A percentile compares a stretch with the other conserved stretches of the same genome.
Evolutionary conservation across 2,797 vertebrate species (phyloP).

Genomic region (Sebastes iracundus): DNA sequence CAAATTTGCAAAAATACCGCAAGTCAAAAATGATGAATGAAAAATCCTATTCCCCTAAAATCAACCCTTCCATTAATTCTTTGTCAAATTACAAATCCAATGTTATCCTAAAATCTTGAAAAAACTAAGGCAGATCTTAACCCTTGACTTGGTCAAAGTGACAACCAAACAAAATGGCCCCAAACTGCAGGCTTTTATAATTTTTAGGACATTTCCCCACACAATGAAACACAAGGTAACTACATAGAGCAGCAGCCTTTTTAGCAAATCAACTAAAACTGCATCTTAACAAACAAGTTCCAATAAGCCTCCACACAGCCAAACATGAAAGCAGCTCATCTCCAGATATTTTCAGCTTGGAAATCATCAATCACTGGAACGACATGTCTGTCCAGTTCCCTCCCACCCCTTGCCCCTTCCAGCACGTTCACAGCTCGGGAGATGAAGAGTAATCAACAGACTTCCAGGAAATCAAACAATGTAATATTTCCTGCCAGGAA

Average conservation of each 20-base stretch:
- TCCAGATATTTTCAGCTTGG: not conserved
- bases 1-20: not conserved
- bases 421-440: constrained; percentile 19
- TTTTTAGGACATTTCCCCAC: not conserved
- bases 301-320: not conserved
- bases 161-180: not conserved
- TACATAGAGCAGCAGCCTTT: not conserved
- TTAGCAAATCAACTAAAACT: not conserved
- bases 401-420: not conserved
- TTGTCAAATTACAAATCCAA: not conserved
- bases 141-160: not conserved
- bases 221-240: not conserved
- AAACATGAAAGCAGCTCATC: not conserved
- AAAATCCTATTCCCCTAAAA: not conserved
- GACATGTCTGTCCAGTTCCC: constrained; percentile 1
- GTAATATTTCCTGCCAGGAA: constrained; percentile 33
- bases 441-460: constrained; percentile 38
- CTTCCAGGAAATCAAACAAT: constrained; percentile 49
- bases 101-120: not conserved
- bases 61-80: not conserved
- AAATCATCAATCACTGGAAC: constrained; percentile 6
- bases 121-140: not conserved
- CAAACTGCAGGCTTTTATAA: not conserved
- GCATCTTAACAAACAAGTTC: not conserved
- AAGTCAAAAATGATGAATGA: not conserved